Conservation (phyloP, 1,140 invertebrate species). For the Megathymus violae region DNA sequence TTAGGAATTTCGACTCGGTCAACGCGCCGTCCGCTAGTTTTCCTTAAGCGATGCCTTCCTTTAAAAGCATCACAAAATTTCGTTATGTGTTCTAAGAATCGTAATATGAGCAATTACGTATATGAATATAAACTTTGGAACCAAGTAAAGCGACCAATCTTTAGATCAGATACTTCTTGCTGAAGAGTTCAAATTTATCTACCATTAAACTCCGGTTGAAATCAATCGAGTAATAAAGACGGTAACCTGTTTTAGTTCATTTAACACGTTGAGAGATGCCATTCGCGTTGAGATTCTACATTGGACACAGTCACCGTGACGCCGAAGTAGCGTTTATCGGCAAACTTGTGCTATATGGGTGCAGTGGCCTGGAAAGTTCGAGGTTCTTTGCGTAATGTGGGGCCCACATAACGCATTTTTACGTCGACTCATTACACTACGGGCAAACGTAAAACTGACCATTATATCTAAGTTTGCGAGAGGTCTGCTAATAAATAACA, state of each 20-base stretch:
- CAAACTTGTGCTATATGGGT: conserved; percentile 70
- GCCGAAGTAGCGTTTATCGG: conserved; percentile 56
- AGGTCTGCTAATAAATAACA: conserved; percentile 7
- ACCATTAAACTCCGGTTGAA: conserved; percentile 27
- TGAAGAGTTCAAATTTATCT: not conserved
- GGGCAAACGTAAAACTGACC: conserved; percentile 54
- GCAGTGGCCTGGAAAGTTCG: conserved; percentile 64
- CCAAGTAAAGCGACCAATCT: no score
- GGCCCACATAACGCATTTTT: conserved; percentile 58
- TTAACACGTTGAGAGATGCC: conserved; percentile 54
- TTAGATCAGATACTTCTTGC: no score
- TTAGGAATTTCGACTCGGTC: no score
- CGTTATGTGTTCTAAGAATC: no score
- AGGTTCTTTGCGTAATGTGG: conserved; percentile 58
- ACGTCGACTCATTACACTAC: conserved; percentile 53
- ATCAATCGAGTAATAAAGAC: conserved; percentile 42
- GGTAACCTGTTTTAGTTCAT: conserved; percentile 56
- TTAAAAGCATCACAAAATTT: no score
- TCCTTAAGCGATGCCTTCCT: no score
- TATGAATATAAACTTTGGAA: no score
- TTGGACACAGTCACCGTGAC: conserved; percentile 62
- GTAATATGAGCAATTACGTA: no score
- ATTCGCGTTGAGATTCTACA: conserved; percentile 44
- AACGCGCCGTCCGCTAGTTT: no score
- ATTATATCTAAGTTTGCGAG: conserved; percentile 37